These are phyloP conservation scores for Leptodirus hochenwartii DNA, from an alignment of 2,888 invertebrate genomes.

Conservation along the genomic window DNA sequence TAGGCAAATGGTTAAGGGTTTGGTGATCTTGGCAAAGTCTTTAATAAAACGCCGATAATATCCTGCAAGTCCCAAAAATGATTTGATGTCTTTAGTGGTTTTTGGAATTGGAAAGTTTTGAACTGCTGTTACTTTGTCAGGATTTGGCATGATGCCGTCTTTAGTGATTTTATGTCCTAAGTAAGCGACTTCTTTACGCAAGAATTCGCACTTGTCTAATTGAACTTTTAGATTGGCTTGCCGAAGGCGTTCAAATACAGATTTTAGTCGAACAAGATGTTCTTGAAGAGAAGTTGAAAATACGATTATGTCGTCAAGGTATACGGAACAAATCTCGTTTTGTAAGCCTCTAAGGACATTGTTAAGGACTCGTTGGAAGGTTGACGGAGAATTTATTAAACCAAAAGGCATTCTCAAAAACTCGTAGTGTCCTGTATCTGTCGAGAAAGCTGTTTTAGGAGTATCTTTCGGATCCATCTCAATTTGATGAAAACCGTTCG, in stretches of 20 bases:
- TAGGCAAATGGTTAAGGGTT: constrained; percentile 4
- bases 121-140: constrained; percentile 6
- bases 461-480: constrained; percentile 14
- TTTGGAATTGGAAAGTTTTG: constrained; percentile 8
- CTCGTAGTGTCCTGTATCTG: constrained; percentile 16
- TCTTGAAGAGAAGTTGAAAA: constrained; percentile 12
- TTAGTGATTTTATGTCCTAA: constrained; percentile 9
- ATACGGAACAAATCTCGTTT: constrained; percentile 12
- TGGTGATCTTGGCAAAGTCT: constrained; percentile 3
- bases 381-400: constrained; percentile 16
- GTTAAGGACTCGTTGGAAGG: constrained; percentile 15
- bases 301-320: constrained; percentile 15
- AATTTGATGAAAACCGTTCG: constrained; percentile 20
- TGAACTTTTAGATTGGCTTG: constrained; percentile 13
- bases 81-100: constrained; percentile 8
- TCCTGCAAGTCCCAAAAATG: constrained; percentile 10
- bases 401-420: constrained; percentile 17
- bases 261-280: constrained; percentile 10
- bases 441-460: constrained; percentile 18
- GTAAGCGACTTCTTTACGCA: constrained; percentile 8
- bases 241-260: constrained; percentile 11
- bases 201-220: constrained; percentile 11
- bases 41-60: constrained; percentile 7
- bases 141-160: constrained; percentile 10
- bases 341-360: constrained; percentile 11